Evolutionary conservation across 2,888 invertebrate genomes (phyloP).

Genomic region (Falcaria lacertinaria): DNA sequence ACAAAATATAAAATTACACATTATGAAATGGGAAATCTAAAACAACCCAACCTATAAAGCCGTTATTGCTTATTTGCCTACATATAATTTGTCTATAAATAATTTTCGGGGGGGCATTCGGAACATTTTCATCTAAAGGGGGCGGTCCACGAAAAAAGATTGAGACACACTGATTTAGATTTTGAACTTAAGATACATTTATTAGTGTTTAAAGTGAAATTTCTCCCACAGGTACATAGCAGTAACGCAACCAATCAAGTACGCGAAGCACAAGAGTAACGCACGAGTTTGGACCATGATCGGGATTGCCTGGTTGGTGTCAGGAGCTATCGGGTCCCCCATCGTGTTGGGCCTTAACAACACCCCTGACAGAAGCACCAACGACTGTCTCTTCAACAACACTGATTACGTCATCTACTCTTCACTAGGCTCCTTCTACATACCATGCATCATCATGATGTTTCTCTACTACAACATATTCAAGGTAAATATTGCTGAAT

Average conservation of each 20-base stretch:
- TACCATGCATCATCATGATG: conserved; percentile 99
- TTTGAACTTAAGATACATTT: too few relatives aligned
- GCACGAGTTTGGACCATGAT: conserved; percentile 96
- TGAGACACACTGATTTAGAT: too few relatives aligned
- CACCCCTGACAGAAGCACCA: conserved; percentile 88
- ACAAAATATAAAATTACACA: too few relatives aligned
- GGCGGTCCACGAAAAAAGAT: too few relatives aligned
- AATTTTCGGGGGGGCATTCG: too few relatives aligned
- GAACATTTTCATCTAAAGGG: too few relatives aligned
- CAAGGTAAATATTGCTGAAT: conserved; percentile 88
- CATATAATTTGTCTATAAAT: too few relatives aligned
- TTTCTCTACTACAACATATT: conserved; percentile 98
- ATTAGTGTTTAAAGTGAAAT: too few relatives aligned
- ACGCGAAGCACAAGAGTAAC: conserved; percentile 98
- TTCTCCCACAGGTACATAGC: conserved; percentile 97
- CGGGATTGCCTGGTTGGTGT: conserved; percentile 95
- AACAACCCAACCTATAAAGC: too few relatives aligned
- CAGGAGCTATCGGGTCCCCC: conserved; percentile 95
- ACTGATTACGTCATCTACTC: conserved; percentile 98
- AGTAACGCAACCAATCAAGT: conserved; percentile 98
- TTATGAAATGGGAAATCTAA: too few relatives aligned
- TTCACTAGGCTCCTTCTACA: conserved; percentile 98
- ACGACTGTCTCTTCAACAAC: conserved; percentile 97
- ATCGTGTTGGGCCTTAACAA: conserved; percentile 97
- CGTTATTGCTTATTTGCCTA: too few relatives aligned